phyloP scores from a whole-genome alignment of 2,113 vertebrate genomes.

The Canis aureus region DNA sequence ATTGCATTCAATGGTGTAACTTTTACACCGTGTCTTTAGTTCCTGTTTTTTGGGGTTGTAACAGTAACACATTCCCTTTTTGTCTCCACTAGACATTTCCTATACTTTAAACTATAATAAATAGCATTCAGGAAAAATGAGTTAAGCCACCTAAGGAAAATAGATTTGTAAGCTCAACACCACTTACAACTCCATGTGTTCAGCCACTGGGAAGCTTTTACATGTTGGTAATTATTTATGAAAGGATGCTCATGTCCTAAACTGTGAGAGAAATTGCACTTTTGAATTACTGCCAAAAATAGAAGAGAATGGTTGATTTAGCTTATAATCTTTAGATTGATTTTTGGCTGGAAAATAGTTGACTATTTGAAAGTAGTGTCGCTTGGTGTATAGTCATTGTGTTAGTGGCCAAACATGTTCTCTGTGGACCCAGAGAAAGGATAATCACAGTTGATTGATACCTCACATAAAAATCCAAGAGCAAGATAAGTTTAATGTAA shows the following conservation, averaged over 20 bases:
- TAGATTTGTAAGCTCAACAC: neutral
- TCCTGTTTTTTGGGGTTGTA: constrained; percentile 33
- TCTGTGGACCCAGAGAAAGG: constrained; percentile 58
- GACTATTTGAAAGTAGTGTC: constrained; percentile 68
- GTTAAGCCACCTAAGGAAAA: neutral
- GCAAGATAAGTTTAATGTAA: constrained; percentile 62
- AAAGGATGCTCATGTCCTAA: constrained; percentile 62
- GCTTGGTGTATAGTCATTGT: constrained; percentile 47
- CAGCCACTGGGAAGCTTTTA: constrained; percentile 49
- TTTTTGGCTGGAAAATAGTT: constrained; percentile 68
- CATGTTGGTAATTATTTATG: constrained; percentile 71
- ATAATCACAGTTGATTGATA: constrained; percentile 67
- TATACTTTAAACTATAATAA: constrained; percentile 8
- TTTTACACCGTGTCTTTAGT: neutral
- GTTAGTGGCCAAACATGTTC: constrained; percentile 71
- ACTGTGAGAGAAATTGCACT: constrained; percentile 71
- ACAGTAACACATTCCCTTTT: neutral
- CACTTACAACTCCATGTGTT: constrained; percentile 15
- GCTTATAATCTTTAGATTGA: constrained; percentile 71
- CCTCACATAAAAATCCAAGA: constrained; percentile 64
- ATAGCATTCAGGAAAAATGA: neutral
- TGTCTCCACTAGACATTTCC: neutral
- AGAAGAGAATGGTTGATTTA: constrained; percentile 66
- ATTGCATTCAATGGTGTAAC: neutral
- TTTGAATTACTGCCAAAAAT: constrained; percentile 73